These are phyloP conservation scores for Falco berigora DNA, from an alignment of 2,797 vertebrate genomes.

Conservation along the genomic window DNA sequence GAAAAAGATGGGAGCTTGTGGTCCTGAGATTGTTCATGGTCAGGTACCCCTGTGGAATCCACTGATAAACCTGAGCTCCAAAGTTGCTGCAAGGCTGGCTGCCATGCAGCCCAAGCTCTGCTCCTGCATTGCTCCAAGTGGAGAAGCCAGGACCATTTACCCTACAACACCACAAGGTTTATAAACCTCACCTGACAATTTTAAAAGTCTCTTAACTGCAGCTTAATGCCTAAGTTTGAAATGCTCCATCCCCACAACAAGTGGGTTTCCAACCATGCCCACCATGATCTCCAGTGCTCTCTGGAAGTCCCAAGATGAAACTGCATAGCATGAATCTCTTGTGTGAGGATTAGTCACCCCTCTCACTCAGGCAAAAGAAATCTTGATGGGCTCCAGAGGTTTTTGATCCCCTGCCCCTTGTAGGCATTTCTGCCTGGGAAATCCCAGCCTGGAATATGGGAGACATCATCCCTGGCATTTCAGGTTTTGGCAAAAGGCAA, in stretches of 20 bases:
- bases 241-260: neutral
- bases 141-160: neutral
- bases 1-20: neutral
- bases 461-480: neutral
- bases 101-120: neutral
- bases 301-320: neutral
- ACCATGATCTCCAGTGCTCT: neutral
- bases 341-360: neutral
- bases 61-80: neutral
- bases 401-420: neutral
- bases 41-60: neutral
- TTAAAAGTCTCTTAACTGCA: neutral
- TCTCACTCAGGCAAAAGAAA: fast-evolving
- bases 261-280: neutral
- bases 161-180: neutral
- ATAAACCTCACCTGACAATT: neutral
- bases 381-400: neutral
- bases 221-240: neutral
- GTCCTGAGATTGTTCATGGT: neutral
- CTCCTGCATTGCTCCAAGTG: neutral
- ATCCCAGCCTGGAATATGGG: neutral
- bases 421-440: neutral
- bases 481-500: neutral
- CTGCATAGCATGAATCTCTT: neutral
- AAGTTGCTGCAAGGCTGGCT: neutral